These are phyloP conservation scores for Tupaia tana DNA, from an alignment of 2,113 vertebrate species.

Conservation along the genomic window DNA sequence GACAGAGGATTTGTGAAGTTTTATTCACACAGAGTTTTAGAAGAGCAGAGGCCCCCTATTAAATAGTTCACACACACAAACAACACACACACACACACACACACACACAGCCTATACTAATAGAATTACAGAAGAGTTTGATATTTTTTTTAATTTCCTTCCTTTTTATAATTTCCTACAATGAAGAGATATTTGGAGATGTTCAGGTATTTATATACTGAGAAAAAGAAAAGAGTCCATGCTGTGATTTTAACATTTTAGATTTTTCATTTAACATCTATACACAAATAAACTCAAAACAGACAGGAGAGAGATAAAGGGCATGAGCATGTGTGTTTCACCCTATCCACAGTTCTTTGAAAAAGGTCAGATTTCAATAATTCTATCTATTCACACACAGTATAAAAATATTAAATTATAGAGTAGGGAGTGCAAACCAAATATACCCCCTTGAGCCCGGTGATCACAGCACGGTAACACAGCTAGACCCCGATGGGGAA, in stretches of 20 bases:
- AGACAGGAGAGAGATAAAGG: not conserved
- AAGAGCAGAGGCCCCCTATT: not conserved
- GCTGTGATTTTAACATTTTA: not conserved
- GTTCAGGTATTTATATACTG: not conserved
- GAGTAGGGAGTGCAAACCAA: not conserved
- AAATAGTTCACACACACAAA: not conserved
- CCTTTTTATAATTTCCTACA: conserved; percentile 22
- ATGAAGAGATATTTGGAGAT: conserved; percentile 48
- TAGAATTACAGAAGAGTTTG: not conserved
- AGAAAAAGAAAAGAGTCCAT: not conserved
- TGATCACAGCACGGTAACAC: too few relatives aligned
- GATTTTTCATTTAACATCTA: not conserved
- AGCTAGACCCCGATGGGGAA: too few relatives aligned
- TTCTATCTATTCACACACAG: not conserved
- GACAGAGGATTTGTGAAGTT: not conserved
- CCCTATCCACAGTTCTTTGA: conserved; percentile 16
- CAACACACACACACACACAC: too few relatives aligned
- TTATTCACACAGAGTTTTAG: not conserved
- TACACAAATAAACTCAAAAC: not conserved
- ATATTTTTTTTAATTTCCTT: conserved; percentile 27
- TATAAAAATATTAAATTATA: not conserved
- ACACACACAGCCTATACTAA: too few relatives aligned
- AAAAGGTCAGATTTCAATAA: conserved; percentile 42
- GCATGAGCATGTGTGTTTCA: not conserved
- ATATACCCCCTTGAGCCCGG: too few relatives aligned